Evolutionary conservation across 1,140 invertebrate species (phyloP).

Genomic region (Hyles vespertilio): DNA sequence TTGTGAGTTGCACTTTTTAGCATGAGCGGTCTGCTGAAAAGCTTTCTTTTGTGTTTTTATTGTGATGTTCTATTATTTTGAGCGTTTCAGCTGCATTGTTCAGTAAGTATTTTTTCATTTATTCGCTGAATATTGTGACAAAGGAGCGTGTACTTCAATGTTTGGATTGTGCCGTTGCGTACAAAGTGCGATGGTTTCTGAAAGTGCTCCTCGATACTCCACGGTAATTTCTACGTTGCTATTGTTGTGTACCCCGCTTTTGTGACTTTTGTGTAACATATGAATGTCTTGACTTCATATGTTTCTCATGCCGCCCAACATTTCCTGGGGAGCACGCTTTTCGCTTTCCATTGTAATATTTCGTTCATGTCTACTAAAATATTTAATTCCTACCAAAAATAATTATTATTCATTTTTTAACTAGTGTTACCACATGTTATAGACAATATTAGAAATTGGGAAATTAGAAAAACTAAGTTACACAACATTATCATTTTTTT

Average conservation of each 20-base stretch:
- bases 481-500: background rate
- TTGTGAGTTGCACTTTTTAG: conserved; percentile 9
- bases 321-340: conserved; percentile 8
- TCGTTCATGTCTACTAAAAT: background rate
- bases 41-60: conserved; percentile 2
- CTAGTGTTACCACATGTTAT: too few species aligned
- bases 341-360: conserved; percentile 1
- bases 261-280: conserved; percentile 30
- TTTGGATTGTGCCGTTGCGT: conserved; percentile 12
- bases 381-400: background rate
- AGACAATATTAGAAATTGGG: too few species aligned
- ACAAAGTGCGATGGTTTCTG: conserved; percentile 33
- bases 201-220: conserved; percentile 34
- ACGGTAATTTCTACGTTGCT: conserved; percentile 34
- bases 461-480: background rate
- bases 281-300: conserved; percentile 30
- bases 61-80: too few species aligned
- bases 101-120: too few species aligned
- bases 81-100: too few species aligned
- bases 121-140: too few species aligned
- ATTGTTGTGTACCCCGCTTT: conserved; percentile 33
- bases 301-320: conserved; percentile 23
- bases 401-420: too few species aligned
- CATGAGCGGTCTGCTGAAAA: conserved; percentile 10
- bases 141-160: conserved; percentile 17